A percentile compares a stretch with the other conserved stretches of the same genome.
Conservation (phyloP, 2,797 vertebrate genomes). For the Danio albolineatus region DNA sequence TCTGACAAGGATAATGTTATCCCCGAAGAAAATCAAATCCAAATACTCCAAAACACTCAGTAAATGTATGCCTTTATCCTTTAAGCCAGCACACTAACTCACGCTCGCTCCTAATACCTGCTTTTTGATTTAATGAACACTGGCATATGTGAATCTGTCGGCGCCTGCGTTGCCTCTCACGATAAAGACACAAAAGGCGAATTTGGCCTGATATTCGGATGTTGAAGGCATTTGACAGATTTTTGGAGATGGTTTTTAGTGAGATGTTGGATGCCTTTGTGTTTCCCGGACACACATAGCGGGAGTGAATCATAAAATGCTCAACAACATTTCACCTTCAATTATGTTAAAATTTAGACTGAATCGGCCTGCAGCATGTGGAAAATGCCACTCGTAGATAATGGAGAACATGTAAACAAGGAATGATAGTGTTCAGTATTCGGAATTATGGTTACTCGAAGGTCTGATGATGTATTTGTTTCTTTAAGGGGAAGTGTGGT, state of each 20-base stretch:
- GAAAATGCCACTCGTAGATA: constrained; percentile 20
- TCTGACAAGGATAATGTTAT: constrained; percentile 34
- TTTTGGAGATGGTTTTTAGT: constrained; percentile 38
- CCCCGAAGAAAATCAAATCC: constrained; percentile 44
- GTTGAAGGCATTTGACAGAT: constrained; percentile 25
- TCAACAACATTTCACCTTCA: constrained; percentile 35
- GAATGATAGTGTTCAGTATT: constrained; percentile 11
- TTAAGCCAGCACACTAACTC: constrained; percentile 26
- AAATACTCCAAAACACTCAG: constrained; percentile 30
- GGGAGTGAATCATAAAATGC: constrained; percentile 32
- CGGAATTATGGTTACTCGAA: constrained; percentile 14
- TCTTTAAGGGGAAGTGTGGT: background rate
- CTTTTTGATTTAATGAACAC: constrained; percentile 39
- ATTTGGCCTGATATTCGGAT: constrained; percentile 13
- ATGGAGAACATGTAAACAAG: constrained; percentile 30
- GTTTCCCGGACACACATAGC: constrained; percentile 20
- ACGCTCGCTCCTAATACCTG: background rate
- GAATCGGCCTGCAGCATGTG: constrained; percentile 24
- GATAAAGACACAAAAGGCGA: constrained; percentile 33
- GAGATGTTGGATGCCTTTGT: constrained; percentile 9
- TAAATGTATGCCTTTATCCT: constrained; percentile 21
- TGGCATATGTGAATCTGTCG: constrained; percentile 14
- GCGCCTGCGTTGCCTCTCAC: constrained; percentile 6
- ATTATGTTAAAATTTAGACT: constrained; percentile 10
- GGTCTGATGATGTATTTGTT: background rate